Evolutionary conservation across 2,888 invertebrate genomes (phyloP), one percentile per base, ranked within the genome.

Genomic region (Patella caerulea): DNA sequence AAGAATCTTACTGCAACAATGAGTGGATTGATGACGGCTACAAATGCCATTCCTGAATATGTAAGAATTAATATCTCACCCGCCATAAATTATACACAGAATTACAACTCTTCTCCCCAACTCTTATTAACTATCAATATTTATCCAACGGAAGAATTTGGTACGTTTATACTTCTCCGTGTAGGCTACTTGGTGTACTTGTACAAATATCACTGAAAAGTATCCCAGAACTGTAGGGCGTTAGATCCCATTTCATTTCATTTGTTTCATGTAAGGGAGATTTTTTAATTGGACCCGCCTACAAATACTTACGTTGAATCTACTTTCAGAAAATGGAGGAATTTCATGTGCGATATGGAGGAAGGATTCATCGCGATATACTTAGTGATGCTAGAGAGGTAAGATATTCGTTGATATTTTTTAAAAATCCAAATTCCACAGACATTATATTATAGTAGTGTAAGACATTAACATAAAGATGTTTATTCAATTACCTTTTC

Each of bases 361-460:
- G 85, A 9, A 77, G 82, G 14, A 81, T 78, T 15, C 77, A 79
- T 24, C 83, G 85, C 74, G 89, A 90, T 80, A 86, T 89, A 56
- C 80, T 86, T 9, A 90, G 88, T 83, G 89, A 90, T 79, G 89
- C 87, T 70, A 86, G 89, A 76, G 89, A 88, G 89, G 90, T 90
- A 45, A 73, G 83, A 1, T 45, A 45, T 9, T 45, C 45, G 9
- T 45, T 45, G 0, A 45, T 9, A 45, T 9, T 1, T 45, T 45
- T 45, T 45, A 9, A 45, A 9, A 45, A 9, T 45, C 45, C 45
- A 45, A 45, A 45, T 9, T 45, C 45, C 45, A 45, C 54, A 4
- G 3, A 9, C 34, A 34, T 34, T 45, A 45, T 45, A 1, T 5
- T 9, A 45, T 45, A 45, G 45, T 17, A 19, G 9, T 45, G 7